Evolutionary conservation across 1,140 invertebrate species (phyloP).

Genomic region (Saccostrea echinata): DNA sequence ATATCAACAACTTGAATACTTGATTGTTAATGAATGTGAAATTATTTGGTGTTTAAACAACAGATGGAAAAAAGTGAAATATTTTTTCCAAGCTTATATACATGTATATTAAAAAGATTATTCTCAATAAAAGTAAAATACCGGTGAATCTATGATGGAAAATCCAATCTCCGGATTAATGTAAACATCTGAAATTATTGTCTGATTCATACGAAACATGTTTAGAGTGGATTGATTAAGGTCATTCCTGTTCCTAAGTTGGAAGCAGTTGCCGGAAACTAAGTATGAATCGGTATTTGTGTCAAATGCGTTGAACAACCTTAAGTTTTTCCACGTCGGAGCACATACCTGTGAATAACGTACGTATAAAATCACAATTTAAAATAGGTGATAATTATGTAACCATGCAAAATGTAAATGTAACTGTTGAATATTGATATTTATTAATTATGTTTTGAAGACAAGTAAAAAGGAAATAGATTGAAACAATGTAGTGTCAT

Average conservation of each 20-base stretch:
- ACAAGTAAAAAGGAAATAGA: no score
- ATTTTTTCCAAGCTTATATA: no score
- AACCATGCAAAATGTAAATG: no score
- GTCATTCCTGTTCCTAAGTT: not conserved
- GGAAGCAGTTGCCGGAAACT: not conserved
- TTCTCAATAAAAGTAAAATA: not conserved
- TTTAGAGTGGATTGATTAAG: not conserved
- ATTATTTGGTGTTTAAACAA: no score
- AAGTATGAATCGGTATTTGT: not conserved
- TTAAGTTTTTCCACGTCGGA: not conserved
- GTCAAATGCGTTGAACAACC: not conserved
- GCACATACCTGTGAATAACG: not conserved
- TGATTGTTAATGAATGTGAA: no score
- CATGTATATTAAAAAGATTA: no score
- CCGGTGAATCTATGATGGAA: not conserved
- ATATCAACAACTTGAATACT: no score
- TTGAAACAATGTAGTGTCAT: no score
- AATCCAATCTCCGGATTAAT: not conserved
- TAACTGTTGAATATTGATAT: no score
- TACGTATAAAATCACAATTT: not conserved
- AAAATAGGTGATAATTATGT: no score
- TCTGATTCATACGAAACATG: constrained; percentile 3
- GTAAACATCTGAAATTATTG: not conserved
- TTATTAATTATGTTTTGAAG: no score
- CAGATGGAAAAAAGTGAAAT: no score